Conservation (phyloP, 2,888 invertebrate species). For the Megalurothrips usitatus region DNA sequence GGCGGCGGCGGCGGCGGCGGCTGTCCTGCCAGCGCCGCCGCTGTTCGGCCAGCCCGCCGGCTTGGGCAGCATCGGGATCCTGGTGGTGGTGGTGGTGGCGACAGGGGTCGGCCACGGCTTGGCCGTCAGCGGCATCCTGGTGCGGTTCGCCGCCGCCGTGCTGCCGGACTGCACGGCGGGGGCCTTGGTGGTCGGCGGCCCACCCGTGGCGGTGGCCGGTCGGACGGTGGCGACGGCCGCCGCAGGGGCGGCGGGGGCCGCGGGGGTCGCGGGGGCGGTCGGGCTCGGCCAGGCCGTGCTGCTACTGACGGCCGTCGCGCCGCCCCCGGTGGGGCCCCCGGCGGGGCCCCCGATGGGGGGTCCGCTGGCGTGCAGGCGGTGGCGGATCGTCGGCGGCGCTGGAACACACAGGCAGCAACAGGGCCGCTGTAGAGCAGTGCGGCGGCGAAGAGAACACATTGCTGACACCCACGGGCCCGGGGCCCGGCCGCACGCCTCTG, state of each 20-base stretch:
- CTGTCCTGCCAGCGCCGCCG: no score
- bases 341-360: neutral
- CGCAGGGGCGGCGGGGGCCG: neutral
- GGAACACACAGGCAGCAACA: neutral
- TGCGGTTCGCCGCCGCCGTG: neutral
- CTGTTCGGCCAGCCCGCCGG: no score
- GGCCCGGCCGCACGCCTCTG: no score
- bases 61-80: no score
- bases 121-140: neutral
- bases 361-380: neutral
- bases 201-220: neutral
- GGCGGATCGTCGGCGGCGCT: neutral
- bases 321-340: neutral
- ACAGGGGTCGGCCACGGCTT: no score
- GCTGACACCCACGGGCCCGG: no score
- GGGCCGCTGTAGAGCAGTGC: neutral
- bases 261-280: neutral
- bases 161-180: neutral
- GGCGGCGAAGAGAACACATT: no score
- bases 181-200: neutral
- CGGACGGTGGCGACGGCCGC: neutral
- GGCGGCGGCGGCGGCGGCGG: no score
- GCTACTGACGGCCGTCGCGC: neutral
- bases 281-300: neutral
- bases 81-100: no score